Evolutionary conservation across 2,113 vertebrate species (phyloP), one percentile per base, ranked within the genome.

Genomic region (Salvelinus fontinalis): DNA sequence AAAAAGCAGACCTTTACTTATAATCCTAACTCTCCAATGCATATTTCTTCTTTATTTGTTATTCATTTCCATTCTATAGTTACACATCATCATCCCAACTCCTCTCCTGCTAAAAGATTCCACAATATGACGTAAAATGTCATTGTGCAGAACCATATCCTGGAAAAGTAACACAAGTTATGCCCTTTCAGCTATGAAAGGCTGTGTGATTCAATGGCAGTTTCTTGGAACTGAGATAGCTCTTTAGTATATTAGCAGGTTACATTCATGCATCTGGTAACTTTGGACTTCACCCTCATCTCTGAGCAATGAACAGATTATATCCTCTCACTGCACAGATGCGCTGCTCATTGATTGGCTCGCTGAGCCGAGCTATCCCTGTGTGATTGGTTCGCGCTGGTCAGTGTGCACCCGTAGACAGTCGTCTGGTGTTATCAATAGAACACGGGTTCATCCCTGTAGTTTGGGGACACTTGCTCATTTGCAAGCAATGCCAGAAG

Each of bases 261-360:
- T 62, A n/a, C n/a, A n/a, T n/a, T n/a, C n/a, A n/a, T n/a, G 54
- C 18, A 20, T 57, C 54, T 57, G 54, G 18, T 20, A 1, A 57
- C 12, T 60, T 60, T 60, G 59, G n/a, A n/a, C 18, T 20, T 22
- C 5, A 48, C 26, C 60, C 44, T 75, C 48, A n/a, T 20, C 54
- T 34, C 62, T 64, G 74, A 22, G n/a, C 14, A 27, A 20, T 70
- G 26, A 65, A 57, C 73, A 39, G 71, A 78, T 73, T 78, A 48
- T 78, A 24, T 39, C 68, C 14, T 14, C 57, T n/a, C 76, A 67
- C 49, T 67, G 26, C 68, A 82, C 73, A 82, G 57, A 29, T 54
- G 13, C 62, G 72, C 59, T 71, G 49, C 57, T 14, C 68, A 49
- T 31, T 80, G 44, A 76, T 64, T 82, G 80, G 77, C 74, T 75